Conservation (phyloP, 1,140 invertebrate genomes). For the Euura saliciscinereae region DNA sequence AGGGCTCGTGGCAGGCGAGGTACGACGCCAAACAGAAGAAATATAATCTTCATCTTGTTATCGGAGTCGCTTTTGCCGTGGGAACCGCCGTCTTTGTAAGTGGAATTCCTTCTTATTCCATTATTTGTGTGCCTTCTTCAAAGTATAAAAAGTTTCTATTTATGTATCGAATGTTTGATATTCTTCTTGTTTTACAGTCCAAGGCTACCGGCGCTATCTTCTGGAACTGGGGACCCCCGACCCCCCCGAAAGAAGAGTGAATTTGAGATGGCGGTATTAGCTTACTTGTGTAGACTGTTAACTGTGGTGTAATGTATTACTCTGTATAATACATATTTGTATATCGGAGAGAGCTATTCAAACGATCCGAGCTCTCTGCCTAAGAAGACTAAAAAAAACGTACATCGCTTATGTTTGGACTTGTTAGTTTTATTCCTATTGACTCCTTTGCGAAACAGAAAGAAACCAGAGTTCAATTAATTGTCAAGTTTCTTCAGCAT, state of each 20-base stretch:
- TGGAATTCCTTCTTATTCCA: conserved; percentile 30
- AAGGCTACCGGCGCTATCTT: not conserved
- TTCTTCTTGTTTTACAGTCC: not conserved
- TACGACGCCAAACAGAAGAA: conserved; percentile 68
- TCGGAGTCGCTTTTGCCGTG: conserved; percentile 65
- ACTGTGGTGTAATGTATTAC: not conserved
- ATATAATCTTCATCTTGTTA: conserved; percentile 70
- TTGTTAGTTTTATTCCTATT: no score
- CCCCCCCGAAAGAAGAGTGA: not conserved
- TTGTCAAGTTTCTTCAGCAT: no score
- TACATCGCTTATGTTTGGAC: no score
- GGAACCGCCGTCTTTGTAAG: conserved; percentile 67
- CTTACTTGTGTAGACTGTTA: not conserved
- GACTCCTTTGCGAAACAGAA: no score
- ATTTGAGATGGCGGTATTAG: not conserved
- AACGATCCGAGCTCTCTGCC: not conserved
- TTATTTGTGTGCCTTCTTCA: no score
- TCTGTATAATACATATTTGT: not conserved
- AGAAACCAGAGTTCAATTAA: no score
- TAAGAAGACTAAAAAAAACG: no score
- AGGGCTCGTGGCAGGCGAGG: conserved; percentile 74
- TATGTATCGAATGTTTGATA: no score
- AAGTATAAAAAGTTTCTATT: no score
- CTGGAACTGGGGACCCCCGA: not conserved
- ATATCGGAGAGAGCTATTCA: not conserved